Conservation (phyloP, 64 coral and sea anemone species). For the Trachythela sp. region DNA sequence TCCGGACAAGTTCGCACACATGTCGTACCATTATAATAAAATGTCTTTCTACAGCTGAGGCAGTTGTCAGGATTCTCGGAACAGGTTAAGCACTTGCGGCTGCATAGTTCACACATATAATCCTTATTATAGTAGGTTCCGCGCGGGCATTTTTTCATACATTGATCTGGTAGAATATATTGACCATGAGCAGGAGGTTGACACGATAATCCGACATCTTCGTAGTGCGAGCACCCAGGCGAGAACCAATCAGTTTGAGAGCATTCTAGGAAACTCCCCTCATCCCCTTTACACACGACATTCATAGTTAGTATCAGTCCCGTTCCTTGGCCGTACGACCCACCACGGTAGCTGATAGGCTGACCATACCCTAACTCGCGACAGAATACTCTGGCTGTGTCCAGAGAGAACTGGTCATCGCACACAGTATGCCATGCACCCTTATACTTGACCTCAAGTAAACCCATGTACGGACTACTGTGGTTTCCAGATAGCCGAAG, state of each 20-base stretch:
- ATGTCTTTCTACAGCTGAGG: background rate
- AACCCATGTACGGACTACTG: background rate
- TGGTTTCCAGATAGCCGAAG: background rate
- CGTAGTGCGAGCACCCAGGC: background rate
- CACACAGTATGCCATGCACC: background rate
- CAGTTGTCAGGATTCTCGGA: background rate
- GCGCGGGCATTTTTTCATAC: background rate
- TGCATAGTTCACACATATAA: background rate
- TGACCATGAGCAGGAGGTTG: background rate
- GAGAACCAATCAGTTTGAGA: background rate
- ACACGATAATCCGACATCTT: slow-evolving; percentile 8
- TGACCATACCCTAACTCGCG: background rate
- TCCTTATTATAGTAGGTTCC: background rate
- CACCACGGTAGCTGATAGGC: background rate
- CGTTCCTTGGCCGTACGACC: background rate
- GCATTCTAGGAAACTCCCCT: background rate
- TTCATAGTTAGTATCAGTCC: background rate
- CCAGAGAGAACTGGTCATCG: background rate
- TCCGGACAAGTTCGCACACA: background rate
- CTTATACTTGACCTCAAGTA: background rate
- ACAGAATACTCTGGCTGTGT: background rate
- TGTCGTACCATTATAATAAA: background rate
- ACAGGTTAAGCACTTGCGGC: background rate
- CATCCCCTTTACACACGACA: background rate
- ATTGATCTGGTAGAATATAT: background rate